Percentiles rank a stretch among this genome's conserved stretches.
Evolutionary conservation across 2,113 vertebrate species (phyloP).

Genomic region (Planiliza haematocheilus): DNA sequence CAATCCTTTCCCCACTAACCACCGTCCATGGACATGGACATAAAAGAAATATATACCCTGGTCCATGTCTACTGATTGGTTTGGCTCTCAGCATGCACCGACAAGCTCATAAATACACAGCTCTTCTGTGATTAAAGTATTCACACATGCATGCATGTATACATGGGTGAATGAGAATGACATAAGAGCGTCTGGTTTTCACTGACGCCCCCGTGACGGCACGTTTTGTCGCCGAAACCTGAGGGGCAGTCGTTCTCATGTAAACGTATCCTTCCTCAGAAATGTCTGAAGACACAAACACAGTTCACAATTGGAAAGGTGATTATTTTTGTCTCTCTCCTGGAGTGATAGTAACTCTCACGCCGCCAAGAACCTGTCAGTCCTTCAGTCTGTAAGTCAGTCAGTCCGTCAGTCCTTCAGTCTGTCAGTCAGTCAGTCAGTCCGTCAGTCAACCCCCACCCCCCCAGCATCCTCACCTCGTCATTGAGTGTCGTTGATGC

Average conservation of each 20-base stretch:
- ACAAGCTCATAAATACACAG: conserved; percentile 29
- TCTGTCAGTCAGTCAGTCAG: conserved; percentile 57
- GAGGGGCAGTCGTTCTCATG: conserved; percentile 8
- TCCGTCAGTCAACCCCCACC: conserved; percentile 48
- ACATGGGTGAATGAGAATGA: too few relatives aligned
- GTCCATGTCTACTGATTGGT: background rate
- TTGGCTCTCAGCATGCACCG: conserved; percentile 15
- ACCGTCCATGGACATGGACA: background rate
- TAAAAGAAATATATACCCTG: background rate
- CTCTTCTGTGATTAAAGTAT: conserved; percentile 13
- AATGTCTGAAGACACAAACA: conserved; percentile 28
- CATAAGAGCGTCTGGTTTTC: background rate
- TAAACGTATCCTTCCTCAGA: conserved; percentile 36
- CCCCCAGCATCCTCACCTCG: conserved; percentile 24
- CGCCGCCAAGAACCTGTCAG: conserved; percentile 60
- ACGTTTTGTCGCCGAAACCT: conserved; percentile 44
- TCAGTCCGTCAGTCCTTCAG: conserved; percentile 52
- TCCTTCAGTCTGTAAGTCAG: too few relatives aligned
- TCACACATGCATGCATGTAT: background rate
- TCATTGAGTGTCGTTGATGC: conserved; percentile 69
- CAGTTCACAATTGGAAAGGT: conserved; percentile 41
- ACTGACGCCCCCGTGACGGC: conserved; percentile 22
- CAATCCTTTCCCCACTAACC: too few relatives aligned
- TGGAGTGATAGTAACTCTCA: conserved; percentile 66
- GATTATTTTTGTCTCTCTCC: conserved; percentile 59